Base-by-base conservation (phyloP, 2,888 invertebrate species). In the Scaptomyza polygonia region DNA sequence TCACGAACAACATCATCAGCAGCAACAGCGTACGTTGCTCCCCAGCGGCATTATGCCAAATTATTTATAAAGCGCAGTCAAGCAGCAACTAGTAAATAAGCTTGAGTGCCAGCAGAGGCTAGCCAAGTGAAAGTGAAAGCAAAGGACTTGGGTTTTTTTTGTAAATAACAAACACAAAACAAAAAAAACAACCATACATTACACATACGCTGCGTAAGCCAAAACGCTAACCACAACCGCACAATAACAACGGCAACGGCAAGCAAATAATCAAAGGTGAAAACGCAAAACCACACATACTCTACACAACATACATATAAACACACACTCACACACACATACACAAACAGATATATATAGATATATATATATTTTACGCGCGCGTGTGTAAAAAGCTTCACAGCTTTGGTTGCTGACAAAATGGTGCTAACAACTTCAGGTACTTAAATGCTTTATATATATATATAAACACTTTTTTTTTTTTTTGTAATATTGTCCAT, bases 341-440 rank as follows among this genome's bases (percentile, higher is more conserved):
- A 44, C 7, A 53, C 7, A 49, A 5, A 44, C 7, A 53, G 7
- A 52, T 14, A 47, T 7, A 51, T 14, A 53, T 27, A 55, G n/a
- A 51, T 18, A 52, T 21, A 30, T 32, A 49, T 39, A 56, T n/a
- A 56, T 61, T 62, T 65, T 71, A 77, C 67, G 68, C 74, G 78
- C 78, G 74, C 73, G 73, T 67, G 73, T 73, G 67, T 73, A 55
- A 77, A 73, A 73, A 73, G 78, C 73, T 73, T 66, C 51, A 36
- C 54, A 55, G 73, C 65, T 72, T 73, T 54, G 48, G 48, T 14
- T 30, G 30, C 78, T 40, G 51, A 52, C 75, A 79, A 79, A 83
- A 82, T 82, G 82, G 88, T 88, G 86, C 88, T 88, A 86, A 86
- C 77, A 77, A 82, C 53, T 83, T 80, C 82, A 82, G 82, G 82